A percentile compares a stretch with the other conserved stretches of the same genome.
Conservation (phyloP, 2,888 invertebrate species). For the Xestobium rufovillosum region DNA sequence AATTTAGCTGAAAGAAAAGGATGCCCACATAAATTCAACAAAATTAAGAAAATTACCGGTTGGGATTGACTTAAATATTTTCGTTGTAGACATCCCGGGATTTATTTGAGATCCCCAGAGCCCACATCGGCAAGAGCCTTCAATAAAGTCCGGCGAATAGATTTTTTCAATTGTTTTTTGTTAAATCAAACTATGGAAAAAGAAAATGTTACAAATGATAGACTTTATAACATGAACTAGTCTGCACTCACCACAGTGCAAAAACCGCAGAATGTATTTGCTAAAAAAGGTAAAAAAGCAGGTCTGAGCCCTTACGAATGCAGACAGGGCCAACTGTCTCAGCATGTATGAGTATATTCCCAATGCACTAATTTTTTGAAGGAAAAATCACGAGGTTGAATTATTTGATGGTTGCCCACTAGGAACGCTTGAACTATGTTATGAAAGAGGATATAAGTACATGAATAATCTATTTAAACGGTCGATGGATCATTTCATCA, state of each 20-base stretch:
- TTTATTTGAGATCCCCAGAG: conserved; percentile 1
- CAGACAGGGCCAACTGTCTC: too few relatives aligned
- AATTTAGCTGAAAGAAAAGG: conserved; percentile 1
- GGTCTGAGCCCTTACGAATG: too few relatives aligned
- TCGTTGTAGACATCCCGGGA: background rate
- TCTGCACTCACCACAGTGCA: background rate
- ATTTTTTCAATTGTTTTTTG: too few relatives aligned
- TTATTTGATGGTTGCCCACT: too few relatives aligned
- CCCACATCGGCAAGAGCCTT: conserved; percentile 1
- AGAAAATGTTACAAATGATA: background rate
- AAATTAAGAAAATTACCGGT: background rate
- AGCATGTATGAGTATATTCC: too few relatives aligned
- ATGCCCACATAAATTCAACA: background rate
- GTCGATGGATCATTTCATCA: too few relatives aligned
- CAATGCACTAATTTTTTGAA: too few relatives aligned
- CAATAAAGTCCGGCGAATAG: conserved; percentile 1
- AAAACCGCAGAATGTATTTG: conserved; percentile 1
- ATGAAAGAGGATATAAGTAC: too few relatives aligned
- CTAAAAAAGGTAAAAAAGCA: conserved; percentile 1
- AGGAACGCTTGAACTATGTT: too few relatives aligned
- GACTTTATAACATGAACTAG: conserved; percentile 1
- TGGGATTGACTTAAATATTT: conserved; percentile 1
- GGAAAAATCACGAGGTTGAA: too few relatives aligned
- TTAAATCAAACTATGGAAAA: conserved; percentile 1
- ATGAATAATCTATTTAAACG: too few relatives aligned